Percentiles rank a stretch among this genome's conserved stretches.
phyloP scores from a whole-genome alignment of 2,113 vertebrate species.

The Rhinoderma darwinii region DNA sequence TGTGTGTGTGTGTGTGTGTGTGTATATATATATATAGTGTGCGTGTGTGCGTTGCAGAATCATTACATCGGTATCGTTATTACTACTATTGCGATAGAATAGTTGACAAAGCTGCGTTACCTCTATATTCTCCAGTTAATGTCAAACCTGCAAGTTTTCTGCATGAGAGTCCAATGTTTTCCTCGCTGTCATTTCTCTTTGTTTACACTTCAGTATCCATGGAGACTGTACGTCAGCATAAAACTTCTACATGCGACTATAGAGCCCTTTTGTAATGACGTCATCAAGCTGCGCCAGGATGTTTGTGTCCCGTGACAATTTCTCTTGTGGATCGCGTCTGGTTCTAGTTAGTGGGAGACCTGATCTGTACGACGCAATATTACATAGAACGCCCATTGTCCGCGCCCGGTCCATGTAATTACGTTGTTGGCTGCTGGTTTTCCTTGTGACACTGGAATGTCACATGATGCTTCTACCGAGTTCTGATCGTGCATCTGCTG shows the following conservation, averaged over 20 bases:
- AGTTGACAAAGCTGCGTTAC: background rate
- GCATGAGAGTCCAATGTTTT: background rate
- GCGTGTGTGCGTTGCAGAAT: too few relatives aligned
- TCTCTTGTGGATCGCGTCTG: background rate
- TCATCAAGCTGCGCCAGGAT: background rate
- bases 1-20: too few relatives aligned
- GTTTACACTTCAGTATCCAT: slow-evolving; percentile 50
- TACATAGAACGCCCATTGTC: too few relatives aligned
- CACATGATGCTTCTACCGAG: background rate
- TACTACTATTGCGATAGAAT: background rate
- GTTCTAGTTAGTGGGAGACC: too few relatives aligned
- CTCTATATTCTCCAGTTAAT: background rate
- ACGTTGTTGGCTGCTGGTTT: too few relatives aligned
- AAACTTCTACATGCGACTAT: background rate
- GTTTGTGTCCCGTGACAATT: too few relatives aligned
- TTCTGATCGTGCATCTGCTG: background rate
- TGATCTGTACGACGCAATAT: too few relatives aligned
- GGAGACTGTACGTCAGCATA: background rate
- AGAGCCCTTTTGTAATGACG: background rate
- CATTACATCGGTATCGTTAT: too few relatives aligned
- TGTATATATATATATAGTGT: too few relatives aligned
- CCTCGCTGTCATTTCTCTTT: slow-evolving; percentile 9
- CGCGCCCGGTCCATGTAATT: too few relatives aligned
- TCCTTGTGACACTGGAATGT: too few relatives aligned
- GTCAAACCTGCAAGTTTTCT: background rate